These are phyloP conservation scores for Orthosia cruda DNA, from an alignment of 2,888 invertebrate species.

Conservation along the genomic window DNA sequence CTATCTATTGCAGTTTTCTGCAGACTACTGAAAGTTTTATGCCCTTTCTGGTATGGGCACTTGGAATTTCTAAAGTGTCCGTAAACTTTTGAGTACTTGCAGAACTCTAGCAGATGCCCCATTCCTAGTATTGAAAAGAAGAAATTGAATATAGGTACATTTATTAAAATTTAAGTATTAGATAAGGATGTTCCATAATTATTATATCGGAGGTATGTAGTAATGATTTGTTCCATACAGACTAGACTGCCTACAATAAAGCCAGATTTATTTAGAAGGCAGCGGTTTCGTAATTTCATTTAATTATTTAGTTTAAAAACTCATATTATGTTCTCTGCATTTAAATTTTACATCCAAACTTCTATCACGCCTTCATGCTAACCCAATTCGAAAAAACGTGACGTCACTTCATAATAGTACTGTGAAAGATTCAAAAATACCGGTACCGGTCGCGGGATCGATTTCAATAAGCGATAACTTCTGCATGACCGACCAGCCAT, in stretches of 20 bases:
- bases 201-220: no score
- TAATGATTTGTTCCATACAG: no score
- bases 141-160: no score
- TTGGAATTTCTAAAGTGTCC: background rate
- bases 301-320: no score
- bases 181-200: no score
- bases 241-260: no score
- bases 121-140: no score
- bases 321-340: background rate
- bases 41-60: no score
- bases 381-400: slow-evolving; percentile 68
- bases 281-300: no score
- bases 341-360: background rate
- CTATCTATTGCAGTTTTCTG: background rate
- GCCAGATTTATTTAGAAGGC: no score
- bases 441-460: slow-evolving; percentile 74
- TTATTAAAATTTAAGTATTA: no score
- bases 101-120: background rate
- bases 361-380: background rate
- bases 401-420: slow-evolving; percentile 75
- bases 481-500: slow-evolving; percentile 80
- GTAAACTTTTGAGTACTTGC: background rate
- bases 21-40: background rate
- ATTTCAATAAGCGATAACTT: slow-evolving; percentile 89
- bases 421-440: slow-evolving; percentile 73